Conservation (phyloP, 1,140 invertebrate species). For the Zeugodacus cucurbitae region DNA sequence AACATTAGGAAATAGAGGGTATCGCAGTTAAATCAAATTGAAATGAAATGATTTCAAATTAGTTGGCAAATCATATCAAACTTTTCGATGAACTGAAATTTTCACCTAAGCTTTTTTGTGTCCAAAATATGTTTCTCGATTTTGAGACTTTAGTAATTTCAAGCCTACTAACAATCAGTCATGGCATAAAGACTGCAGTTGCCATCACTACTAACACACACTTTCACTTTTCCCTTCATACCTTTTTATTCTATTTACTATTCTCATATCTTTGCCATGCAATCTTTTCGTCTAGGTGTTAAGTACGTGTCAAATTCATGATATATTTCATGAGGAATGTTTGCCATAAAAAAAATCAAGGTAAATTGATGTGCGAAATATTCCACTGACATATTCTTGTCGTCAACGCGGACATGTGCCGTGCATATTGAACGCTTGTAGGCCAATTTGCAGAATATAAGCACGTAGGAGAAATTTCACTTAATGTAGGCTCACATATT, state of each 20-base stretch:
- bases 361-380: neutral
- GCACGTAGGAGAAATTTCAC: neutral
- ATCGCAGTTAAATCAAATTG: too few relatives aligned
- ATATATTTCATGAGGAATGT: neutral
- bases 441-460: neutral
- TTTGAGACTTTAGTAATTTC: too few relatives aligned
- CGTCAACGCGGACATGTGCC: neutral
- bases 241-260: neutral
- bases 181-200: too few relatives aligned
- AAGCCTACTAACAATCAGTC: too few relatives aligned
- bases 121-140: too few relatives aligned
- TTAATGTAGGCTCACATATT: neutral
- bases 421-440: neutral
- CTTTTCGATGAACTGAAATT: too few relatives aligned
- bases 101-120: too few relatives aligned
- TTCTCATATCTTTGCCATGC: neutral
- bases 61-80: too few relatives aligned
- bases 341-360: neutral
- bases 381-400: constrained; percentile 15
- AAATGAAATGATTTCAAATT: too few relatives aligned
- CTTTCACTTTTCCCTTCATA: too few relatives aligned
- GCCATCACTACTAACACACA: too few relatives aligned
- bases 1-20: too few relatives aligned
- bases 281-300: neutral
- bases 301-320: constrained; percentile 19